Evolutionary conservation across 1,140 invertebrate genomes (phyloP).

Genomic region (Micrasema minimum): DNA sequence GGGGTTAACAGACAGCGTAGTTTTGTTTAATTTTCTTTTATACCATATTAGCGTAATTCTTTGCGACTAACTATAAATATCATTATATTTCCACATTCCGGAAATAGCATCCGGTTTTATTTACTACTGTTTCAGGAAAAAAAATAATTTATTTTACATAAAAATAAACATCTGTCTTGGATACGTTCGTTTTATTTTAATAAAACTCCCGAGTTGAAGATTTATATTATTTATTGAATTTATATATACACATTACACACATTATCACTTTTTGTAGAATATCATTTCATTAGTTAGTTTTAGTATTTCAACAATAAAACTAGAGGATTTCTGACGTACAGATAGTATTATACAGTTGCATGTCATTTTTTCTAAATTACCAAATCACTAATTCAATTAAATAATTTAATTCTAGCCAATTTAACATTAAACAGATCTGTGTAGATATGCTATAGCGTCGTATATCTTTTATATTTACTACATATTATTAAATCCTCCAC

Average conservation of each 20-base stretch:
- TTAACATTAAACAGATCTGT: too few species aligned
- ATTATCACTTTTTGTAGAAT: slow-evolving; percentile 2
- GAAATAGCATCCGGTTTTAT: slow-evolving; percentile 28
- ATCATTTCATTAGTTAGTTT: neutral
- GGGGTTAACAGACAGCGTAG: slow-evolving; percentile 10
- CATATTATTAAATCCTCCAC: too few species aligned
- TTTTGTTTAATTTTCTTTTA: slow-evolving; percentile 26
- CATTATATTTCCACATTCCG: slow-evolving; percentile 2
- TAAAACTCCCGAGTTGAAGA: neutral
- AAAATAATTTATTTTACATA: slow-evolving; percentile 38
- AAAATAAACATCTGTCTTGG: slow-evolving; percentile 32
- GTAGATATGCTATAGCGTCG: too few species aligned
- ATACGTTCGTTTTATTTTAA: slow-evolving; percentile 20
- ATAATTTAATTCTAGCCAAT: too few species aligned
- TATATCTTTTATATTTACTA: too few species aligned
- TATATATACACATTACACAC: neutral
- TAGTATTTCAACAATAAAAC: neutral
- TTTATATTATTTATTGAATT: slow-evolving; percentile 21
- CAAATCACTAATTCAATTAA: too few species aligned
- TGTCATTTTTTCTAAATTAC: too few species aligned
- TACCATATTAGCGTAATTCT: slow-evolving; percentile 21
- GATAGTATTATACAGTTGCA: too few species aligned
- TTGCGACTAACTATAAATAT: neutral
- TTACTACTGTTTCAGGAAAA: slow-evolving; percentile 33
- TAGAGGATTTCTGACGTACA: neutral